Evolutionary conservation across 2,888 invertebrate genomes (phyloP).

Genomic region (Apamea epomidion): DNA sequence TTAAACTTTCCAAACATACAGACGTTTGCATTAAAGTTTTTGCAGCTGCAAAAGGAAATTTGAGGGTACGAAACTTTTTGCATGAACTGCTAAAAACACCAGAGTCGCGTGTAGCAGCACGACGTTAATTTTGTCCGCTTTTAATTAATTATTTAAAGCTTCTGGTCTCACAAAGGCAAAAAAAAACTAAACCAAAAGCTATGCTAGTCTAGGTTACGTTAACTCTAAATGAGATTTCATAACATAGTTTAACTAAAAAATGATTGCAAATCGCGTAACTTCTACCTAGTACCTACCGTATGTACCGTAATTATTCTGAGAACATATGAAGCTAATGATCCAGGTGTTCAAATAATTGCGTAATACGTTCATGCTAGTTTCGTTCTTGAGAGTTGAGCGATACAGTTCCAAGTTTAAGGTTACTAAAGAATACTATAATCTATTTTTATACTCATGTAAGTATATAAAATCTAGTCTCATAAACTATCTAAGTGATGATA

Average conservation of each 20-base stretch:
- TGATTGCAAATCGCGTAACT: background rate
- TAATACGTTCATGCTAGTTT: constrained; percentile 15
- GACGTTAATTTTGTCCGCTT: background rate
- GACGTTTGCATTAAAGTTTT: constrained; percentile 27
- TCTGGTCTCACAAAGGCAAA: too few relatives aligned
- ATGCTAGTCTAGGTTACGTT: background rate
- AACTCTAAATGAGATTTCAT: background rate
- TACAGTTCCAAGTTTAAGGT: constrained; percentile 58
- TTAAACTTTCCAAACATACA: constrained; percentile 22
- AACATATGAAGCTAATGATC: constrained; percentile 21
- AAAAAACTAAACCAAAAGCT: background rate
- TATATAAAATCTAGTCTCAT: constrained; percentile 40
- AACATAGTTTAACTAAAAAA: background rate
- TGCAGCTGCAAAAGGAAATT: constrained; percentile 21
- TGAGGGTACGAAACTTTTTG: constrained; percentile 1
- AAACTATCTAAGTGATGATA: constrained; percentile 46
- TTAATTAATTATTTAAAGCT: constrained; percentile 1
- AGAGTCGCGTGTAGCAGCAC: background rate
- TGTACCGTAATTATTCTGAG: constrained; percentile 8
- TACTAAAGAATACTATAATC: constrained; percentile 39
- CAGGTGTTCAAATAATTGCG: constrained; percentile 48
- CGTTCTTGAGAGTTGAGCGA: background rate
- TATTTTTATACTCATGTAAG: constrained; percentile 47
- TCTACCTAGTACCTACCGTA: background rate
- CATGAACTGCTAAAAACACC: constrained; percentile 25